Percentiles rank a stretch among this genome's conserved stretches.
phyloP scores from a whole-genome alignment of 2,113 vertebrate species.

The Lasiurus borealis region DNA sequence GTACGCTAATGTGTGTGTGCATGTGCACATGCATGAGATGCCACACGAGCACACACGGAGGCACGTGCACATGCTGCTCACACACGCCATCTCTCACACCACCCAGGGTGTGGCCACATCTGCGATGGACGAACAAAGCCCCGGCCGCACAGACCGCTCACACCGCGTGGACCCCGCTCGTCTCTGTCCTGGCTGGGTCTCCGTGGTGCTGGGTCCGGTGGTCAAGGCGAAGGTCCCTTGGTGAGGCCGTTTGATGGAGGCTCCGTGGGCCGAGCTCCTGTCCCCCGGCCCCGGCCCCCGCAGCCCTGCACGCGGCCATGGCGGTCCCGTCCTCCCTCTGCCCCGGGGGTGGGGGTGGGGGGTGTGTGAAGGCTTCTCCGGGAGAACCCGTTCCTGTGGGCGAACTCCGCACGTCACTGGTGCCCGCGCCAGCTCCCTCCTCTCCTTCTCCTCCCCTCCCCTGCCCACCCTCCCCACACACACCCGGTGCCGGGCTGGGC shows the following conservation, averaged over 20 bases:
- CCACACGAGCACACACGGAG: no score
- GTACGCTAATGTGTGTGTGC: no score
- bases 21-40: no score
- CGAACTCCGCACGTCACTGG: not conserved
- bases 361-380: fast-evolving
- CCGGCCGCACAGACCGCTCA: fast-evolving
- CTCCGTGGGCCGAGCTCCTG: fast-evolving
- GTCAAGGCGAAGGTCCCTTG: no score
- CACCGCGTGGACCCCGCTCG: no score
- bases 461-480: no score
- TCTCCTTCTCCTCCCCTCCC: not conserved
- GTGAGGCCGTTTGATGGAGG: no score
- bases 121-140: fast-evolving
- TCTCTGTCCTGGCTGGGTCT: no score
- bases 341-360: fast-evolving
- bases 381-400: not conserved
- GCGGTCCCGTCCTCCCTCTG: fast-evolving
- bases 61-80: no score
- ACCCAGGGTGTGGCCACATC: not conserved
- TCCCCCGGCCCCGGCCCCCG: fast-evolving
- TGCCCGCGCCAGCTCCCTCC: no score
- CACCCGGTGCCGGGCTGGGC: fast-evolving
- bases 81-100: no score
- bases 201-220: no score
- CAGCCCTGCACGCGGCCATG: fast-evolving